Base-by-base conservation (phyloP, 1,140 invertebrate species). In the Drosophila eugracilis region DNA sequence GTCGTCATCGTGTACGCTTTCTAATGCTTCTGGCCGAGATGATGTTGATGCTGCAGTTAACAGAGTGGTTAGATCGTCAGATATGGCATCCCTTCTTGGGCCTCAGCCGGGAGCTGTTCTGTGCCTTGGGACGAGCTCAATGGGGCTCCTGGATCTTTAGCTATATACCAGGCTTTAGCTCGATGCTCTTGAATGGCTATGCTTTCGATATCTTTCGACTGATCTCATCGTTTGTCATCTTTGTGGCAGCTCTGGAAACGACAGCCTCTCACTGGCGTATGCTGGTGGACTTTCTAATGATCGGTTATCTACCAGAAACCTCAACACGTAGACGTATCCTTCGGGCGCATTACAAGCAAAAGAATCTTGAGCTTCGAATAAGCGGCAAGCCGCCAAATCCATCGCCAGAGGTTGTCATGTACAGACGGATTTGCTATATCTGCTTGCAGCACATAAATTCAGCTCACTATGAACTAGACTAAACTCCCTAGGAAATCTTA, bases 1-100 rank as follows among this genome's bases (percentile, higher is more conserved):
- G 42, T 45, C 42, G 42, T 10, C 42, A 45, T 15, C 42, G 6
- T 22, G n/a, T 45, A 6, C 1, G 3, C 42, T 7, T 45, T 3
- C 42, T 26, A n/a, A 45, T 45, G 42, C n/a, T 45, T 3, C 6
- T 45, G 42, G 22, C 22, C 3, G 42, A 45, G n/a, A 9, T 26
- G 0, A 4, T 24, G 22, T 22, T 45, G 22, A 3, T 45, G 42
- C 42, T 45, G n/a, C 42, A 45, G n/a, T n/a, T 45, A n/a, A 7
- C n/a, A n/a, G 6, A 45, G 21, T 45, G 22, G 22, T 7, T 14
- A 3, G 42, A 45, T 7, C 3, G n/a, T 22, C 42, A 26, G 22
- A 3, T 26, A n/a, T 45, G 42, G 42, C 22, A 15, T 3, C 14
- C 42, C 7, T 45, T 15, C 7, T 7, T 45, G 22, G n/a, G 42